Base-by-base conservation (phyloP, 2,888 invertebrate species). In the Melinopterus prodromus region DNA sequence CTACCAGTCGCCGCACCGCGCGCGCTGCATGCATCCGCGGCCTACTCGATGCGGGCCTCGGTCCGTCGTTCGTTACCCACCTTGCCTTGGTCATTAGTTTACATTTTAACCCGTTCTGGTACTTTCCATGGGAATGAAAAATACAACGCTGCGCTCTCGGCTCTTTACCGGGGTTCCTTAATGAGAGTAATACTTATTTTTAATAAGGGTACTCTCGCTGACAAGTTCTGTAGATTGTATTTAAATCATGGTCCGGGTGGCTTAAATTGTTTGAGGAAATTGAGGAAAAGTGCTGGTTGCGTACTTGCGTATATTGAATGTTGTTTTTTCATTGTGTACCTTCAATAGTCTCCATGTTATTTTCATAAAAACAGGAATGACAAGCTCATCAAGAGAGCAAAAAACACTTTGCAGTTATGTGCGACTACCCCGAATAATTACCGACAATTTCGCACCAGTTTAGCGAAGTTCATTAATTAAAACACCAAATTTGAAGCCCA, bases 11-110 rank as follows among this genome's bases (percentile, higher is more conserved):
- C 37, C 71, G 74, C 53, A 74, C 74, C 74, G 74, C 9, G 74
- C 37, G 37, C 74, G 74, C 37, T 74, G 74, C 74, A 36, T 74
- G 35, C 74, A 74, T 74, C 37, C n/a, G 36, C 35, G 74, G 74
- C 74, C 6, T 26, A 37, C 74, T 26, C 74, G n/a, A 26, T 26
- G 26, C 26, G 26, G 26, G 26, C 26, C 26, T 2, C 2, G 2
- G 26, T 26, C 26, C 26, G 26, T 26, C 26, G 26, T 26, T 26
- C 26, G 26, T 26, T 26, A 26, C 26, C 26, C 36, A 37, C 16
- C 74, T 53, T 53, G 16, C 36, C 74, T n/a, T n/a, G 74, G 74
- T 74, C 74, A 74, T 74, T 74, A 74, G 74, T 74, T 74, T 37
- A 37, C 37, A 37, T 74, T 74, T 74, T 74, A 74, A 74, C 74